Base-by-base conservation (phyloP, 2,797 vertebrate genomes). In the Aldrovandia affinis region DNA sequence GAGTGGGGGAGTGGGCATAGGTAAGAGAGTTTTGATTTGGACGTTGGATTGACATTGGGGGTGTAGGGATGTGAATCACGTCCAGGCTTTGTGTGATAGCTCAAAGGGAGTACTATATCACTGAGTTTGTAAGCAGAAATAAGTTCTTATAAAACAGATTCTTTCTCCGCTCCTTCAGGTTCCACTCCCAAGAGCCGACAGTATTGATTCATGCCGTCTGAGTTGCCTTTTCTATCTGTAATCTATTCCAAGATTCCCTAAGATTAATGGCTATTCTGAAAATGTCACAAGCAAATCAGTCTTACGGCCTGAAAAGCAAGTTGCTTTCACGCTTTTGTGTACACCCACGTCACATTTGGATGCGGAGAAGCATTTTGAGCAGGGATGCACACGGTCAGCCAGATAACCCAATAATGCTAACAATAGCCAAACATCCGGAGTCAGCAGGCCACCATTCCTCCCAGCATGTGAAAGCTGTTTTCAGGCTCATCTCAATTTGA, bases 391-490 rank as follows among this genome's bases (percentile, higher is more conserved):
- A 44, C 2, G 1, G 39, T 25, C 39, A 75, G 36, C 20, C 70
- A 44, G 39, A 25, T 42, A 44, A 75, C 9, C 70, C 36, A 75
- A 75, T 75, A 42, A 42, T n/a, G 18, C 22, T 25, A 47, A 47
- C 44, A 47, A 77, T 39, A 47, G 20, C 73, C 73, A 77, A 44
- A 77, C 73, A 77, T 77, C 73, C 33, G 14, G 65, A 65, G 28
- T 15, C 61, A 30, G 68, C 68, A 33, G 63, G 28, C 12, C 30
- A 8, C 12, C 6, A n/a, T 68, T 42, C 36, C 22, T 14, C 68
- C 68, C 68, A 77, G 22, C 73, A 47, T 12, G 39, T 77, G 39
- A 44, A 47, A 44, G 1, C 42, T 39, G 14, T 36, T 18, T 44
- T 10, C 25, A n/a, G 42, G 42, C 42, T 20, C 73, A 47, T 47